Percentiles rank a stretch among this genome's conserved stretches.
Evolutionary conservation across 2,888 invertebrate species (phyloP).

Genomic region (Mylabris sibirica): DNA sequence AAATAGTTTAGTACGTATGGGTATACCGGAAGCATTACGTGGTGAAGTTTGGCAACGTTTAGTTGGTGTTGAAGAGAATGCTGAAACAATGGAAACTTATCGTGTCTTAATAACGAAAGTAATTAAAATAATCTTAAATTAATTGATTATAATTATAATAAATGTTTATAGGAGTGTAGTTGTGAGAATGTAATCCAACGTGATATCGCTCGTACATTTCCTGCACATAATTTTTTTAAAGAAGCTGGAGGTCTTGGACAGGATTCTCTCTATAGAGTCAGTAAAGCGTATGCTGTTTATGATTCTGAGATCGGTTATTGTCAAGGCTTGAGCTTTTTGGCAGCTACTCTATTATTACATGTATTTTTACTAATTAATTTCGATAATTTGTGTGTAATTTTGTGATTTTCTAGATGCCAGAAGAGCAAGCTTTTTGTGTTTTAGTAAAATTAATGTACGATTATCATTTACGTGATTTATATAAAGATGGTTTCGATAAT

Average conservation of each 20-base stretch:
- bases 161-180: slow-evolving; percentile 84
- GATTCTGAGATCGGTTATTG: slow-evolving; percentile 99
- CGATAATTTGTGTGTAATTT: slow-evolving; percentile 8
- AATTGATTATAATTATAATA: neutral
- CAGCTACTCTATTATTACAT: slow-evolving; percentile 93
- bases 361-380: slow-evolving; percentile 67
- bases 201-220: slow-evolving; percentile 98
- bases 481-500: slow-evolving; percentile 96
- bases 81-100: slow-evolving; percentile 90
- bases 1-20: slow-evolving; percentile 78
- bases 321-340: slow-evolving; percentile 97
- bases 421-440: slow-evolving; percentile 98
- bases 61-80: slow-evolving; percentile 84
- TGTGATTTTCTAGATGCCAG: slow-evolving; percentile 84
- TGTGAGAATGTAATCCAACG: slow-evolving; percentile 95
- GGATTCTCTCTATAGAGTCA: slow-evolving; percentile 93
- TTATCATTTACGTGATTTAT: slow-evolving; percentile 91
- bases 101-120: slow-evolving; percentile 92
- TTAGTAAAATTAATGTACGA: slow-evolving; percentile 97
- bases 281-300: slow-evolving; percentile 96
- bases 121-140: slow-evolving; percentile 26
- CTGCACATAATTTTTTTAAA: slow-evolving; percentile 97
- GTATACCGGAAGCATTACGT: slow-evolving; percentile 94
- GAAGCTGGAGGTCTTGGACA: slow-evolving; percentile 95
- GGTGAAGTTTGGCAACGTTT: slow-evolving; percentile 98